Conservation (phyloP, 2,888 invertebrate genomes). For the Beris chalybata region DNA sequence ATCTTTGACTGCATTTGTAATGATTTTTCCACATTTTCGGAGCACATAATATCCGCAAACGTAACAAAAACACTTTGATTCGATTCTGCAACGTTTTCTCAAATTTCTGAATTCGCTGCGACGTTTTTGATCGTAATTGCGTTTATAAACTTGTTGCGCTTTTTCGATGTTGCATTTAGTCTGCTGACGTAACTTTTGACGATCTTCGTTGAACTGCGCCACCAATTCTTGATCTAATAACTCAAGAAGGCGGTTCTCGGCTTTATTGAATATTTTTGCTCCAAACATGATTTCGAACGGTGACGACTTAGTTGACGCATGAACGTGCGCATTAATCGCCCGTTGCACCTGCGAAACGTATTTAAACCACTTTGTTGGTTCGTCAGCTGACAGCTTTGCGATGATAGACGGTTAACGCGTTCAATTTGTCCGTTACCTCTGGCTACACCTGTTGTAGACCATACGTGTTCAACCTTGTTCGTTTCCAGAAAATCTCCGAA, state of each 20-base stretch:
- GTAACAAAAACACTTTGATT: no score
- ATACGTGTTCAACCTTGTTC: no score
- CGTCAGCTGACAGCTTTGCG: background rate
- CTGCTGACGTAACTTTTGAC: background rate
- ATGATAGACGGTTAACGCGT: conserved; percentile 2
- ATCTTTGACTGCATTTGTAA: no score
- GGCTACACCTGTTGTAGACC: background rate
- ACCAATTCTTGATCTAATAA: background rate
- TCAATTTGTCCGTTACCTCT: conserved; percentile 1
- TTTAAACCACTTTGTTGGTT: background rate
- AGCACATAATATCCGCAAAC: no score
- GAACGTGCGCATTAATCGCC: conserved; percentile 1
- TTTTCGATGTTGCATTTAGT: background rate
- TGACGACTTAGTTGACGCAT: background rate
- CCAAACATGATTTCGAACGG: background rate
- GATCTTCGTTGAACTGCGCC: background rate
- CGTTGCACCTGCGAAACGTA: background rate
- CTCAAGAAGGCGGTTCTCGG: conserved; percentile 1
- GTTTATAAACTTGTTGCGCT: conserved; percentile 5
- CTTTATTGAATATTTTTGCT: background rate
- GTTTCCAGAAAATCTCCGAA: no score
- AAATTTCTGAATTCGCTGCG: conserved; percentile 3
- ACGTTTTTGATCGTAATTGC: conserved; percentile 8
- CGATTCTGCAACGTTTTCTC: no score
- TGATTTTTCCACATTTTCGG: no score